Evolutionary conservation across 2,113 vertebrate species (phyloP).

Genomic region (Ivindomyrus marchei): DNA sequence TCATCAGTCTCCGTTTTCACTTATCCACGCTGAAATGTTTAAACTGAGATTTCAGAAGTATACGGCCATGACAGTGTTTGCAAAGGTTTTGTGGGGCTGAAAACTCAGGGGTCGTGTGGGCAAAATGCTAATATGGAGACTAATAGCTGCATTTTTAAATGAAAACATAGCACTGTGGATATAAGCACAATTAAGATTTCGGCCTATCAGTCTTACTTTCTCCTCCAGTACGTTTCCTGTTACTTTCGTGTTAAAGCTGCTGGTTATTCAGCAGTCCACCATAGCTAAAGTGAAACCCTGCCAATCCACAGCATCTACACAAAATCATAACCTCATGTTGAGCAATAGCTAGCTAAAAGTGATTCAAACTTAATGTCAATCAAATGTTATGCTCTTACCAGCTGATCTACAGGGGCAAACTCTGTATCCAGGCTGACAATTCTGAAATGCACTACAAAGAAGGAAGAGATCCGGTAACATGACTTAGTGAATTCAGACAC

Average conservation of each 20-base stretch:
- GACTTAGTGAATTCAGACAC: not conserved
- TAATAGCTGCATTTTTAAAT: not conserved
- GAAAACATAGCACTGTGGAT: not conserved
- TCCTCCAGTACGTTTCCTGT: not conserved
- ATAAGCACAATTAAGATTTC: not conserved
- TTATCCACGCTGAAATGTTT: not conserved
- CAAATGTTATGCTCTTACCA: slow-evolving; percentile 12
- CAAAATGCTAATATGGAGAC: not conserved
- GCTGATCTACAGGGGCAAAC: slow-evolving; percentile 23
- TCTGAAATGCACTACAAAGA: slow-evolving; percentile 34
- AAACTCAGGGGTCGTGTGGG: not conserved
- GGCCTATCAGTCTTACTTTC: not conserved
- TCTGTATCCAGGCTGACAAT: slow-evolving; percentile 27
- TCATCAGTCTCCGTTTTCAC: not conserved
- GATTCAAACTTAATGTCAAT: not conserved
- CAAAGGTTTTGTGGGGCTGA: not conserved
- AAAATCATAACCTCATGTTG: not conserved
- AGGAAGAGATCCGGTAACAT: not conserved
- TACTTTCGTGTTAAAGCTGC: not conserved
- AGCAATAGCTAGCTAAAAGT: not conserved
- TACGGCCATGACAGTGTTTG: not conserved
- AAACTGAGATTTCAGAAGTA: not conserved
- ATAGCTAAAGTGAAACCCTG: not conserved
- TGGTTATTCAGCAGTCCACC: not conserved
- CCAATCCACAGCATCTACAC: not conserved